A percentile compares a stretch with the other conserved stretches of the same genome.
phyloP scores from a whole-genome alignment of 2,888 invertebrate species.

The Chalcosyrphus nemorum region DNA sequence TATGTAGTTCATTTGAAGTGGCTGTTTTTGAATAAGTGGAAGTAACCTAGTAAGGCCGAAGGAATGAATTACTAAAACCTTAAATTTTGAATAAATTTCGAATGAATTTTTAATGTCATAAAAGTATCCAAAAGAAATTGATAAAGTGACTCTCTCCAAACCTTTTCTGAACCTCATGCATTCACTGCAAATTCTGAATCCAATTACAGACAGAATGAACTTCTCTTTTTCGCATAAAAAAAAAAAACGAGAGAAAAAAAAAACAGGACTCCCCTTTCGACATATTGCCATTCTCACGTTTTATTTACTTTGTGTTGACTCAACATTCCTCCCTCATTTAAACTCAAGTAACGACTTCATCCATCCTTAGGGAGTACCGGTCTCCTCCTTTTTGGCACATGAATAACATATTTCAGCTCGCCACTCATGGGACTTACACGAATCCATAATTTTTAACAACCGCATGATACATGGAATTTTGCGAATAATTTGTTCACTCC shows the following conservation, averaged over 20 bases:
- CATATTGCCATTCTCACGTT: constrained; percentile 42
- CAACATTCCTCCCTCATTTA: neutral
- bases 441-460: constrained; percentile 57
- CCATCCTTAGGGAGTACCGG: neutral
- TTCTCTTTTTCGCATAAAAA: neutral
- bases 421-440: constrained; percentile 24
- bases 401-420: constrained; percentile 6
- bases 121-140: no score
- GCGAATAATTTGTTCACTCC: constrained; percentile 44
- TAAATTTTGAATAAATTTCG: no score
- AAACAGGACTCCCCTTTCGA: neutral
- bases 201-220: constrained; percentile 8
- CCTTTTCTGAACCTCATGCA: no score
- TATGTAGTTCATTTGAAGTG: no score
- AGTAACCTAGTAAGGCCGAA: no score
- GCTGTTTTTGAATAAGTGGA: no score
- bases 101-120: no score
- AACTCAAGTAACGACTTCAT: constrained; percentile 17
- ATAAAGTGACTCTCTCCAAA: no score
- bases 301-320: constrained; percentile 13
- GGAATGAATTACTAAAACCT: no score
- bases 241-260: neutral
- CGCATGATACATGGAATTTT: constrained; percentile 46
- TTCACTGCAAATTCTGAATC: constrained; percentile 5
- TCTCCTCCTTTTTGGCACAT: neutral